These are phyloP conservation scores for Metacarcinus magister DNA, from an alignment of 2,888 invertebrate species.

Conservation along the genomic window DNA sequence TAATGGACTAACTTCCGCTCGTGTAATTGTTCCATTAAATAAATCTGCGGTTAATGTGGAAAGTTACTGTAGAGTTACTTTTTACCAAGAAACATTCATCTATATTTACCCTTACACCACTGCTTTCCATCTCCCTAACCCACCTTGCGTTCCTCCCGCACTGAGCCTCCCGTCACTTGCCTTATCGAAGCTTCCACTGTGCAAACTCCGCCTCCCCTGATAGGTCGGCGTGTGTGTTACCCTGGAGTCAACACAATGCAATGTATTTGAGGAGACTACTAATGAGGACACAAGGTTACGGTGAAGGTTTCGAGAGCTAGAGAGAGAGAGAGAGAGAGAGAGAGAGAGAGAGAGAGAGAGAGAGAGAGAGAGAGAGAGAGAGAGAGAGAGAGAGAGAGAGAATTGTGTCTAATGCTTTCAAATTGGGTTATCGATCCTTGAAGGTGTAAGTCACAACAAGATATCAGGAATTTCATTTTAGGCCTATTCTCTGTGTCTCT, in stretches of 20 bases:
- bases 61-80: no score
- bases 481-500: background rate
- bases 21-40: no score
- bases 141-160: no score
- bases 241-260: background rate
- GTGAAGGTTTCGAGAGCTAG: no score
- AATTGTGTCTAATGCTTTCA: background rate
- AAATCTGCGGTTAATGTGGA: no score
- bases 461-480: background rate
- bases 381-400: background rate
- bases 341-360: background rate
- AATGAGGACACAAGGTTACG: background rate
- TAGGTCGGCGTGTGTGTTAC: background rate
- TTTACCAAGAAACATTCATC: no score
- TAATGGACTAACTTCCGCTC: no score
- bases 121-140: no score
- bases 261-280: background rate
- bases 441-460: background rate
- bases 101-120: no score
- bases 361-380: conserved; percentile 4
- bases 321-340: no score
- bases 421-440: background rate
- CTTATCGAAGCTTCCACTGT: background rate
- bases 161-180: no score
- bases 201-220: background rate